A percentile compares a stretch with the other conserved stretches of the same genome.
Evolutionary conservation across 2,797 vertebrate genomes (phyloP).

Genomic region (Clamator glandarius): DNA sequence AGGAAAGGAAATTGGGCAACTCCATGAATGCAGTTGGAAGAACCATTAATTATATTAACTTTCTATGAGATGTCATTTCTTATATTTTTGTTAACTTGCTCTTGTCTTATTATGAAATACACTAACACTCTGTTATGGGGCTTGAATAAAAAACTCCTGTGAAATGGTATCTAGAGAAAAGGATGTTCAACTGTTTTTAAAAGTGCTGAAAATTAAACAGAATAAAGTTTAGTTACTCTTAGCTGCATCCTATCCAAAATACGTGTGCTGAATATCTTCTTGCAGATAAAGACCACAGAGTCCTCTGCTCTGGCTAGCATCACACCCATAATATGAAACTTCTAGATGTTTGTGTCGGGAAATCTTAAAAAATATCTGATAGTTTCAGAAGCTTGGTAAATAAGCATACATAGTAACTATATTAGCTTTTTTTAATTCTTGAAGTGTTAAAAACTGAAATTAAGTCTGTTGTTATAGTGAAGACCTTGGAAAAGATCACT

Average conservation of each 20-base stretch:
- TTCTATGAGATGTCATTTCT: not conserved
- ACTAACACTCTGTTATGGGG: not conserved
- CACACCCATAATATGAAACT: not conserved
- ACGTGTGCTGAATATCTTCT: not conserved
- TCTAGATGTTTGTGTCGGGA: no score
- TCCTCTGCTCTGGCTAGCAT: not conserved
- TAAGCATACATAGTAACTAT: not conserved
- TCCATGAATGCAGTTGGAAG: not conserved
- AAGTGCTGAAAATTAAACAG: not conserved
- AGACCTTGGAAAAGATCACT: not conserved
- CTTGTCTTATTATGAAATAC: not conserved
- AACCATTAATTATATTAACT: not conserved
- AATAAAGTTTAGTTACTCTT: not conserved
- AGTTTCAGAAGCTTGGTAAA: not conserved
- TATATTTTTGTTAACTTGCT: not conserved
- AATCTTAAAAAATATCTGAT: not conserved
- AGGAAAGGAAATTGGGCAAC: not conserved
- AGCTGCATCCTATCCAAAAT: not conserved
- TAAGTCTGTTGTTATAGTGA: not conserved
- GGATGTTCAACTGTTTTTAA: not conserved
- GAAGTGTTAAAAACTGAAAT: not conserved
- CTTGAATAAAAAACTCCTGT: not conserved
- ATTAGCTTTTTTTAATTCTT: not conserved
- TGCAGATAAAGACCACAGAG: not conserved
- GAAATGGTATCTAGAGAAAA: not conserved